Evolutionary conservation across 2,113 vertebrate genomes (phyloP), one percentile per base, ranked within the genome.

Genomic region (Ahaetulla prasina): DNA sequence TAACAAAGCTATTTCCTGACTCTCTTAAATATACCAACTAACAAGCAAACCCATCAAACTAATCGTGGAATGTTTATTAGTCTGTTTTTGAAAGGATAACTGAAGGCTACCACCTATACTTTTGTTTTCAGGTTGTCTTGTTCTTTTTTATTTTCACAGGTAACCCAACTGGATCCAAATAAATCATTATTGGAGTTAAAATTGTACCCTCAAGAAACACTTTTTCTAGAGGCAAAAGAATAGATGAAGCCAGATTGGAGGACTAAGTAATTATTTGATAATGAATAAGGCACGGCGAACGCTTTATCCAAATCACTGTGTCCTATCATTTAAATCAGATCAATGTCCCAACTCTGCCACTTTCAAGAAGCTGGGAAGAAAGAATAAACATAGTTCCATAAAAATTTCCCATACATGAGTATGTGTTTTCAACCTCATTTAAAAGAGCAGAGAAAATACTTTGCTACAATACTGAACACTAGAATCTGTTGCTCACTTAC

Each of bases 121-220:
- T 84, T 3, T n/a, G 20, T 92, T 86, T 94, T 74, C 80, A 74
- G 49, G 2, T 91, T 89, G 50, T 84, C 87, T 23, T 74, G 25
- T 91, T 68, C 27, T 60, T 68, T 63, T 93, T 93, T 23, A 12
- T 96, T 86, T 95, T 96, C 95, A 85, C 97, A 99, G 99, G 98
- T 99, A 96, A 99, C 99, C 93, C 99, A 99, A 97, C 93, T 99
- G 97, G 99, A 99, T 95, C 98, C 98, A 92, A 98, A 97, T 93
- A 99, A 98, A 90, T 98, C 98, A 80, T 98, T 99, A 97, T 95
- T 99, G 98, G 99, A 99, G 96, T 98, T 99, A 97, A 99, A 99
- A 97, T 97, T 99, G 97, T 99, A 99, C 96, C 99, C 99, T 96
- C 99, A 99, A 98, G 99, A 99, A 98, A 99, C 99, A 84, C 99